These are phyloP conservation scores for Hyla sarda DNA, from an alignment of 2,113 vertebrate species.

Conservation along the genomic window DNA sequence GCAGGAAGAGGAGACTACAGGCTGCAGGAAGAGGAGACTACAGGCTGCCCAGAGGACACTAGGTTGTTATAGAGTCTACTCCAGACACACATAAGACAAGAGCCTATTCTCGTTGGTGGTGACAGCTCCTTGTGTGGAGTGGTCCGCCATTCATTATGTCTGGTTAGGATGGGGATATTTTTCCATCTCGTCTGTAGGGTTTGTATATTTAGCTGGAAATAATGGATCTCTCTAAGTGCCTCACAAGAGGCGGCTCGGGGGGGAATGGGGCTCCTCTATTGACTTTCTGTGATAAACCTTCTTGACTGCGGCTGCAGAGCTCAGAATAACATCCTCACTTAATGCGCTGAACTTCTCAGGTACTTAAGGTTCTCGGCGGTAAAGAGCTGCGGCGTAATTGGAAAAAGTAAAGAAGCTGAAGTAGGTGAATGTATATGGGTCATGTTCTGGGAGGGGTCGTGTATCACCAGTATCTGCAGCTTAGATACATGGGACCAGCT, in stretches of 20 bases:
- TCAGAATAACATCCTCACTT: not conserved
- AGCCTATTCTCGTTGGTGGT: not conserved
- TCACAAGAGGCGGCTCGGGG: not conserved
- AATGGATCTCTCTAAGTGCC: not conserved
- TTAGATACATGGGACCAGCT: not conserved
- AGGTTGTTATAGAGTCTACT: not conserved
- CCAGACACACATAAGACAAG: not conserved
- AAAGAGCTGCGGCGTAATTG: not conserved
- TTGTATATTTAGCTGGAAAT: constrained; percentile 26
- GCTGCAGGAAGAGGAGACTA: not conserved
- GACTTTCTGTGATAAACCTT: constrained; percentile 12
- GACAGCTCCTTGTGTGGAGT: not conserved
- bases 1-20: not conserved
- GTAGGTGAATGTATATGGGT: not conserved
- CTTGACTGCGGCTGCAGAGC: not conserved
- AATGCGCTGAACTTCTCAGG: constrained; percentile 6
- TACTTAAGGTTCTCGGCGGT: not conserved
- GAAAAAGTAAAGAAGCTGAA: not conserved
- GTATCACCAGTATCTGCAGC: not conserved
- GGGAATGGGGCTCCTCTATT: not conserved
- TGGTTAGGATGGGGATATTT: not conserved
- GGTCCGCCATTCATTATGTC: not conserved
- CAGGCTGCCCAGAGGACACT: not conserved
- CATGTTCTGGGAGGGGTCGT: not conserved
- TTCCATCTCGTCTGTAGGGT: constrained; percentile 5